phyloP scores from a whole-genome alignment of 2,888 invertebrate genomes.

The Tineola bisselliella region DNA sequence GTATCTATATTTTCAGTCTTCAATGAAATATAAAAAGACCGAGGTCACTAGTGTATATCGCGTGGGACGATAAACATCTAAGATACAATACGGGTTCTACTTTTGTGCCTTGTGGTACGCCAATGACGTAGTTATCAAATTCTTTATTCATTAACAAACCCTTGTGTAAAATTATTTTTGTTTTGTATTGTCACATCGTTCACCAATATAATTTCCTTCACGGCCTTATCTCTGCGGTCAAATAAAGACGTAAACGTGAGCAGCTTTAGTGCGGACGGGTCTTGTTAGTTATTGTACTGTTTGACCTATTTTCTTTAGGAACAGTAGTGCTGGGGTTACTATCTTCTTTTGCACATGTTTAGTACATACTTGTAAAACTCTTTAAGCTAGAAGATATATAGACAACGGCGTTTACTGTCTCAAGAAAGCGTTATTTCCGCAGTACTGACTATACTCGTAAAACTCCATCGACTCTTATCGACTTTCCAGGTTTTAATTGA shows the following conservation, averaged over 20 bases:
- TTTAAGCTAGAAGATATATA: no score
- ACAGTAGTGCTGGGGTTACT: neutral
- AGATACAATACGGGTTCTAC: neutral
- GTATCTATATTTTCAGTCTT: neutral
- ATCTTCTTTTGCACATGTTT: neutral
- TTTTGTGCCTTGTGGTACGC: neutral
- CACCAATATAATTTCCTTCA: no score
- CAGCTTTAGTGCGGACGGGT: neutral
- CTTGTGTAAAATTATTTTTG: no score
- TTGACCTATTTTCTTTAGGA: neutral
- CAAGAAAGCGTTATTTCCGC: no score
- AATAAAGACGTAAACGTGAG: conserved; percentile 1
- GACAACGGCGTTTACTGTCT: no score
- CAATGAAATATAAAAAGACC: neutral
- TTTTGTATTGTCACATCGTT: no score
- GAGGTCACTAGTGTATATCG: neutral
- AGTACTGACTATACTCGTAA: no score
- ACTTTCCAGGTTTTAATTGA: no score
- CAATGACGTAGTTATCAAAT: neutral
- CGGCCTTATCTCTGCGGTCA: neutral
- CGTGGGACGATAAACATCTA: neutral
- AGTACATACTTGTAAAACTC: no score
- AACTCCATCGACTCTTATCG: no score
- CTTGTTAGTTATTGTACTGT: neutral
- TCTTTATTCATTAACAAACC: neutral